Evolutionary conservation across 2,888 invertebrate genomes (phyloP).

Genomic region (Himalopsyche kuldschensis): DNA sequence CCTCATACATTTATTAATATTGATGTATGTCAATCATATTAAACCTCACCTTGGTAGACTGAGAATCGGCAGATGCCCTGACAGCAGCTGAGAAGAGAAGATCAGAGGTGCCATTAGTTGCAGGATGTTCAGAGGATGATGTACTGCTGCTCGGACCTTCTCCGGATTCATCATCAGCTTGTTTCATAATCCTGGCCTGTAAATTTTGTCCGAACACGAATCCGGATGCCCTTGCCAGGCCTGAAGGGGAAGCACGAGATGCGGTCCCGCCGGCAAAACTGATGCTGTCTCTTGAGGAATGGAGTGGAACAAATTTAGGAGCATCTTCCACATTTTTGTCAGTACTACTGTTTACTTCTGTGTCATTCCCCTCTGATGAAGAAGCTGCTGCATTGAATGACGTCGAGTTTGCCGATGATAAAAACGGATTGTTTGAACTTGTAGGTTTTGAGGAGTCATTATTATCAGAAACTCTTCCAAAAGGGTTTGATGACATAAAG

Average conservation of each 20-base stretch:
- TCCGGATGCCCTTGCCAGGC: constrained; percentile 59
- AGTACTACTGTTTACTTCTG: constrained; percentile 17
- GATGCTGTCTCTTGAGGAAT: constrained; percentile 44
- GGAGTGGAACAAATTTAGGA: constrained; percentile 56
- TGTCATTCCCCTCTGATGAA: neutral
- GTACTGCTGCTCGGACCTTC: constrained; percentile 49
- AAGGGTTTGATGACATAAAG: neutral
- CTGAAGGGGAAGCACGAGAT: constrained; percentile 46
- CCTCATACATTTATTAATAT: too few species aligned
- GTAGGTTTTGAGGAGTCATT: neutral
- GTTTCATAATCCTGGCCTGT: constrained; percentile 75
- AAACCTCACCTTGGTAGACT: constrained; percentile 8
- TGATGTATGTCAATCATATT: neutral
- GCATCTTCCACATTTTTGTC: constrained; percentile 39
- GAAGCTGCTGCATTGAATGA: neutral
- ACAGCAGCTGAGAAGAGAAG: constrained; percentile 76
- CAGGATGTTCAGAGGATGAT: constrained; percentile 49
- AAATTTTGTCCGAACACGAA: constrained; percentile 93
- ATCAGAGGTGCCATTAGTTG: constrained; percentile 65
- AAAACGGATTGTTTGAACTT: constrained; percentile 8
- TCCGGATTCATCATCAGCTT: constrained; percentile 46
- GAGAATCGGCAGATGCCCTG: constrained; percentile 55
- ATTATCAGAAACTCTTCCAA: neutral
- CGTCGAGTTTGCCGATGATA: neutral
- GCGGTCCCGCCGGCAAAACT: constrained; percentile 33